phyloP scores from a whole-genome alignment of 1,140 invertebrate species.

The Pectinophora gossypiella region DNA sequence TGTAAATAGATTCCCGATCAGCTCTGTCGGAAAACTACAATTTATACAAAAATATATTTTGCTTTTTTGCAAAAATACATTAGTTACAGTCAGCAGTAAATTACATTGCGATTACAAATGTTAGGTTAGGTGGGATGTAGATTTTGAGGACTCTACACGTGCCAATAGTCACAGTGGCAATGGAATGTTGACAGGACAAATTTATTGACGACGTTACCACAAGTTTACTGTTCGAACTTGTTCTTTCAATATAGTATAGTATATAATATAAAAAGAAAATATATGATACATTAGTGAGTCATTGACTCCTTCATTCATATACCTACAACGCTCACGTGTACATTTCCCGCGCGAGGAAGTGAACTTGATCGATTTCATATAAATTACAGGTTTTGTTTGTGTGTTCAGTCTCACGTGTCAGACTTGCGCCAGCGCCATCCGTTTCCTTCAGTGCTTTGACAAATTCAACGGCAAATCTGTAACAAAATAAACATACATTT shows the following conservation, averaged over 20 bases:
- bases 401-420: conserved; percentile 31
- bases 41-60: conserved; percentile 67
- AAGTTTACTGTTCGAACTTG: conserved; percentile 29
- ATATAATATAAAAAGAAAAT: not conserved
- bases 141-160: conserved; percentile 53
- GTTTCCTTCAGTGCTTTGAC: conserved; percentile 64
- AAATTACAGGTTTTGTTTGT: conserved; percentile 25
- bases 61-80: conserved; percentile 40
- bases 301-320: not conserved
- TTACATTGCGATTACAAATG: too few species aligned
- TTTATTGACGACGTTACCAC: conserved; percentile 15
- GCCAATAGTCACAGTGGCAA: conserved; percentile 54
- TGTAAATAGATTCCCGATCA: conserved; percentile 63
- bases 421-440: conserved; percentile 27
- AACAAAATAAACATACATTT: conserved; percentile 29
- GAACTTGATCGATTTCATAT: not conserved
- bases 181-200: conserved; percentile 61
- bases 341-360: not conserved
- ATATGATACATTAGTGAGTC: not conserved
- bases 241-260: conserved; percentile 10
- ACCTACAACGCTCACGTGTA: not conserved
- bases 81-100: conserved; percentile 32
- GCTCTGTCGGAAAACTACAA: conserved; percentile 47
- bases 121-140: conserved; percentile 64
- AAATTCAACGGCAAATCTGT: conserved; percentile 73